phyloP scores from a whole-genome alignment of 2,797 vertebrate species.

The Channallabes apus region DNA sequence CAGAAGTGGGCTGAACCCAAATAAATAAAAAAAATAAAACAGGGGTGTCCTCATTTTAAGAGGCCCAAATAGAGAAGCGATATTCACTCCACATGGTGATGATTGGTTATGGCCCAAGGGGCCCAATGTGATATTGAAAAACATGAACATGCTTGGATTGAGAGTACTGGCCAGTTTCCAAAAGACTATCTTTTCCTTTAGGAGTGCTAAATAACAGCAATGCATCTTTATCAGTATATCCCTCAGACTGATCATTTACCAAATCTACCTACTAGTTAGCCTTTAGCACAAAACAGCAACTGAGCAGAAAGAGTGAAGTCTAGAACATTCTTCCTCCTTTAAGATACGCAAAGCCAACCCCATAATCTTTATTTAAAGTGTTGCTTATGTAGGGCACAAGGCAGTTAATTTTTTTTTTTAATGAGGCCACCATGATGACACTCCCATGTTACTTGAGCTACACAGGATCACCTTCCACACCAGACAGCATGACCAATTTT shows the following conservation, averaged over 20 bases:
- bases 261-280: not conserved
- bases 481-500: not conserved
- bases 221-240: not conserved
- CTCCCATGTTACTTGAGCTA: not conserved
- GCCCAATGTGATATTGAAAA: not conserved
- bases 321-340: not conserved
- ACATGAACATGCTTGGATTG: not conserved
- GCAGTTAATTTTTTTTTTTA: too few relatives aligned
- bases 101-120: not conserved
- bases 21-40: too few relatives aligned
- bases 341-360: too few relatives aligned
- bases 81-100: not conserved
- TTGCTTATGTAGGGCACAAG: too few relatives aligned
- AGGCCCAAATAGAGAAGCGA: not conserved
- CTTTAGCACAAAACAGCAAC: not conserved
- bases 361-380: too few relatives aligned
- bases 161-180: not conserved
- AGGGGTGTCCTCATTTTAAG: not conserved
- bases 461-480: not conserved
- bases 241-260: not conserved
- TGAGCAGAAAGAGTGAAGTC: not conserved
- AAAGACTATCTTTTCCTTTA: not conserved
- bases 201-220: not conserved
- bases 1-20: not conserved
- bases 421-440: not conserved